A percentile compares a stretch with the other conserved stretches of the same genome.
phyloP scores from a whole-genome alignment of 2,888 invertebrate species.

The Synergus gifuensis region DNA sequence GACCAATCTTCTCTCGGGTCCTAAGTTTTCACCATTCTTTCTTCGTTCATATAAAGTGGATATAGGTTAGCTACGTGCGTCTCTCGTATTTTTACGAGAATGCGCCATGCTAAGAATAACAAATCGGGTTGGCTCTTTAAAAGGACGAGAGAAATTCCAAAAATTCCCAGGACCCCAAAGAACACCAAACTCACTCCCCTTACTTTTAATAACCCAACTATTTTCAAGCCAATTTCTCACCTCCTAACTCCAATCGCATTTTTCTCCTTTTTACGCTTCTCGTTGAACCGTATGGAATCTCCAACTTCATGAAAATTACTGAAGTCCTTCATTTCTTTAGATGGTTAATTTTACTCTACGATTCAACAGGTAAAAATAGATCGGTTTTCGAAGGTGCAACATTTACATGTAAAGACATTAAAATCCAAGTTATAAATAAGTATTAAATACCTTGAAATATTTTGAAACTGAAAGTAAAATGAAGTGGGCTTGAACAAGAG shows the following conservation, averaged over 20 bases:
- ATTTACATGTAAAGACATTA: too few relatives aligned
- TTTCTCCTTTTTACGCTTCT: conserved; percentile 13
- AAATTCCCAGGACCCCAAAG: conserved; percentile 44
- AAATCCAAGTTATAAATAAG: too few relatives aligned
- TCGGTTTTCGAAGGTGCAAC: too few relatives aligned
- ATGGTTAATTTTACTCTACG: too few relatives aligned
- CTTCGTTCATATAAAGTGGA: conserved; percentile 39
- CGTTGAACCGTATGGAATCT: not conserved
- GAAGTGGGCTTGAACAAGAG: too few relatives aligned
- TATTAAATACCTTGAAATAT: too few relatives aligned
- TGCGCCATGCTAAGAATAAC: conserved; percentile 50
- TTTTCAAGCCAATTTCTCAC: conserved; percentile 32
- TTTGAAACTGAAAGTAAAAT: too few relatives aligned
- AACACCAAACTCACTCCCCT: not conserved
- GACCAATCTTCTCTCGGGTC: conserved; percentile 44
- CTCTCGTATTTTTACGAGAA: conserved; percentile 40
- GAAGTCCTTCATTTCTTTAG: not conserved
- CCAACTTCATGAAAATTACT: not conserved
- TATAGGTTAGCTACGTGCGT: conserved; percentile 43
- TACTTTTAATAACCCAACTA: conserved; percentile 18
- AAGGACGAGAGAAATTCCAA: conserved; percentile 46
- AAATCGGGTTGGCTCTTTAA: conserved; percentile 42
- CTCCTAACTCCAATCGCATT: conserved; percentile 9
- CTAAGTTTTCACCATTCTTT: conserved; percentile 40
- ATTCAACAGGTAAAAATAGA: too few relatives aligned